Evolutionary conservation across 2,888 invertebrate genomes (phyloP).

Genomic region (Tetheella fluctuosa): DNA sequence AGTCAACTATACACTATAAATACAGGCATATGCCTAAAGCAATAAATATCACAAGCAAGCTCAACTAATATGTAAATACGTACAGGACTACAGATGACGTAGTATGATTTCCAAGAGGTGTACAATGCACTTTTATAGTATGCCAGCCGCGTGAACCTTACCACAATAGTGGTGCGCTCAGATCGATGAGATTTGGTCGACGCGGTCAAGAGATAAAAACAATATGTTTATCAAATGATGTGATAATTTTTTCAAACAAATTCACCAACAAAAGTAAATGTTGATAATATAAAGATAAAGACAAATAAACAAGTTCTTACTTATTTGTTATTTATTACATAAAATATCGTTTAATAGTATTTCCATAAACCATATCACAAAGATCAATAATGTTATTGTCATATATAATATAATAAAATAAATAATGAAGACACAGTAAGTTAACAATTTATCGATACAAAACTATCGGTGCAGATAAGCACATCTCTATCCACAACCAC

Average conservation of each 20-base stretch:
- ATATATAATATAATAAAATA: not conserved
- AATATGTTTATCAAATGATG: not conserved
- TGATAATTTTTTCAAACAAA: not conserved
- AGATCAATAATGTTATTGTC: too few relatives aligned
- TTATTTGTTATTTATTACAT: too few relatives aligned
- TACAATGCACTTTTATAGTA: conserved; percentile 79
- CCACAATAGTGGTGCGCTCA: conserved; percentile 51
- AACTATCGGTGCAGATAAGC: conserved; percentile 17
- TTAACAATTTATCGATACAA: conserved; percentile 33
- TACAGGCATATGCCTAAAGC: not conserved
- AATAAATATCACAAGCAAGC: conserved; percentile 10
- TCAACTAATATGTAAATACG: conserved; percentile 36
- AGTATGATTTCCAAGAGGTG: conserved; percentile 68
- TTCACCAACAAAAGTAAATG: not conserved
- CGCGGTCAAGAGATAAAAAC: not conserved
- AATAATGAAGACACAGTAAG: not conserved
- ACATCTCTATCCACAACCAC: conserved; percentile 38
- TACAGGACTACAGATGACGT: conserved; percentile 56
- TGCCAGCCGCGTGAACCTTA: conserved; percentile 63
- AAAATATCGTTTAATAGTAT: too few relatives aligned
- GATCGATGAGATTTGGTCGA: conserved; percentile 26
- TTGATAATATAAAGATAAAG: too few relatives aligned
- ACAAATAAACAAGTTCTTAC: too few relatives aligned
- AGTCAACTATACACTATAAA: too few relatives aligned
- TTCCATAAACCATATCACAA: too few relatives aligned